Evolutionary conservation across 2,113 vertebrate species (phyloP).

Genomic region (Passer domesticus): DNA sequence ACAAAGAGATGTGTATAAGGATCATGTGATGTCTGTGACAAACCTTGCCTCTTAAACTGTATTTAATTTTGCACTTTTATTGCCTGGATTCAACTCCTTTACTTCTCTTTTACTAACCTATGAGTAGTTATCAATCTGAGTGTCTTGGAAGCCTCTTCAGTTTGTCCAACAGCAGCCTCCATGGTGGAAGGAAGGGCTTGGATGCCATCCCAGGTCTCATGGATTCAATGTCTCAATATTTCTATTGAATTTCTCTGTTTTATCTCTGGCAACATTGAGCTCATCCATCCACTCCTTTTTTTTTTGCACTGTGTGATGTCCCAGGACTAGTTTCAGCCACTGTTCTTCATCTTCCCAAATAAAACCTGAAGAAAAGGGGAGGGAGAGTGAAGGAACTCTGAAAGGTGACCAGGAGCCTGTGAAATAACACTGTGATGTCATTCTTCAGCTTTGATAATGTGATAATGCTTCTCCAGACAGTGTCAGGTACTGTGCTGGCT

Average conservation of each 20-base stretch:
- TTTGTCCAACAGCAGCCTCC: rapidly evolving
- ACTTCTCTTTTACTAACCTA: background rate
- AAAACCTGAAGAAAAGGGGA: background rate
- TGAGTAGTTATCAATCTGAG: background rate
- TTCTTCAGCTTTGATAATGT: background rate
- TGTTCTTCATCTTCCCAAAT: background rate
- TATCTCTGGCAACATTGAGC: background rate
- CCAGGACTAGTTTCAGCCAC: background rate
- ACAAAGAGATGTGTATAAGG: background rate
- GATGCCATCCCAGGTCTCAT: background rate
- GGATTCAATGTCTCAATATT: background rate
- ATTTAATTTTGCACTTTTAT: background rate
- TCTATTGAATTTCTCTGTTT: background rate
- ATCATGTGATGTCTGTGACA: background rate
- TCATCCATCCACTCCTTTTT: background rate
- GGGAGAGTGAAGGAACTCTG: background rate
- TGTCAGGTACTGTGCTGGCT: background rate
- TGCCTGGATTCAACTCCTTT: background rate
- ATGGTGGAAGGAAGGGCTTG: background rate
- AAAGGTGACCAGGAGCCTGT: background rate
- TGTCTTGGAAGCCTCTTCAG: background rate
- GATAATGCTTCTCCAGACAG: background rate
- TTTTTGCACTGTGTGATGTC: background rate
- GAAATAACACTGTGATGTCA: background rate
- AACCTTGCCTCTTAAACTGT: background rate